These are phyloP conservation scores for Pomatorhinus ruficollis DNA, from an alignment of 2,113 vertebrate genomes.

Conservation along the genomic window DNA sequence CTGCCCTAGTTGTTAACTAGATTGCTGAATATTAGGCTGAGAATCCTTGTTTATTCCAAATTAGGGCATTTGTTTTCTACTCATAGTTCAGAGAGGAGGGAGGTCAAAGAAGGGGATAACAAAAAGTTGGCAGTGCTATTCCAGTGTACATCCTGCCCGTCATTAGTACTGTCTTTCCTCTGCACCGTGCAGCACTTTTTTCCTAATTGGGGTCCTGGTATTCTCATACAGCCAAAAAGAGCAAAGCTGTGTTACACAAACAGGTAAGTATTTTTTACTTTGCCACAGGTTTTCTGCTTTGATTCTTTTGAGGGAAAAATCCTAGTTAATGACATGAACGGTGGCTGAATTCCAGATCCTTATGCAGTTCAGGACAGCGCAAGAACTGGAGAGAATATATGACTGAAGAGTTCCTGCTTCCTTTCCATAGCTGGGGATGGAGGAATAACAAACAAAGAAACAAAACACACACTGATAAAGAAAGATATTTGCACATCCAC, in stretches of 20 bases:
- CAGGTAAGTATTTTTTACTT: background rate
- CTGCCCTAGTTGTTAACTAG: constrained; percentile 13
- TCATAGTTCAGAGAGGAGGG: background rate
- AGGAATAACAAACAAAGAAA: background rate
- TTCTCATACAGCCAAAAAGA: background rate
- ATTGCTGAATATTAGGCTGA: constrained; percentile 20
- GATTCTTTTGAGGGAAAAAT: background rate
- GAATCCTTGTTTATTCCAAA: constrained; percentile 11
- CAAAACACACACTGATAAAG: background rate
- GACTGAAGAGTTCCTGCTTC: background rate
- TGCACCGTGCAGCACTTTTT: background rate
- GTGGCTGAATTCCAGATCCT: background rate
- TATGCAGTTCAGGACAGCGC: background rate
- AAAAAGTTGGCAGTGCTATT: background rate
- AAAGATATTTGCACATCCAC: constrained; percentile 15
- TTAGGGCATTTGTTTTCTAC: background rate
- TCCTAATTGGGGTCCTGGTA: background rate
- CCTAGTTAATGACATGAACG: background rate
- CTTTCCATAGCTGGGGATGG: background rate
- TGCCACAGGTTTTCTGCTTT: background rate
- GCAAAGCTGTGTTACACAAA: background rate
- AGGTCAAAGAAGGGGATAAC: background rate
- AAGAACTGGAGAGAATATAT: background rate
- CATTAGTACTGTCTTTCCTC: background rate
- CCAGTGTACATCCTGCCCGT: background rate